Evolutionary conservation across 2,797 vertebrate genomes (phyloP).

Genomic region (Chiloscyllium punctatum): DNA sequence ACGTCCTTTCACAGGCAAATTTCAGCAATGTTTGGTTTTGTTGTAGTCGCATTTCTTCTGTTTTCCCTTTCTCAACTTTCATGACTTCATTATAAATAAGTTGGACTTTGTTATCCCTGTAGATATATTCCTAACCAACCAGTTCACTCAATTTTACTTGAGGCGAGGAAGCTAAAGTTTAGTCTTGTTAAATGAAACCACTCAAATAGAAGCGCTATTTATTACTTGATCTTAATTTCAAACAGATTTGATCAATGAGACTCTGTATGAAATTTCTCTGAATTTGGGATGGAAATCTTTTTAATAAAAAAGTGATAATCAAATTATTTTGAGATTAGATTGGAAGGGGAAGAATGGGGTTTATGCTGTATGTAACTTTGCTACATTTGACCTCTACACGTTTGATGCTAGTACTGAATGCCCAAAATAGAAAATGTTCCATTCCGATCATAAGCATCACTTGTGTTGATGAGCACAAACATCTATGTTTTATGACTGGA

Average conservation of each 20-base stretch:
- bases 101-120: neutral
- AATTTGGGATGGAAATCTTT: neutral
- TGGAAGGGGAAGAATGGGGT: neutral
- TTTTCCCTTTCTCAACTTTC: neutral
- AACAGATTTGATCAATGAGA: neutral
- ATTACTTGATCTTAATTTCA: neutral
- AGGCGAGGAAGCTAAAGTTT: neutral
- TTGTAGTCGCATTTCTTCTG: neutral
- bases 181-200: neutral
- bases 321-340: neutral
- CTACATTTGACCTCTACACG: neutral
- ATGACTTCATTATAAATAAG: neutral
- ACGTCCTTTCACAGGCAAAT: too few relatives aligned
- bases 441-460: neutral
- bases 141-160: too few relatives aligned
- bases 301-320: neutral
- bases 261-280: neutral
- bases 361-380: neutral
- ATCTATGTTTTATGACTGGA: neutral
- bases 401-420: neutral
- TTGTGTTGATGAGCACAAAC: neutral
- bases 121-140: neutral
- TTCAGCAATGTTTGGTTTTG: neutral
- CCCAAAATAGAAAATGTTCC: neutral
- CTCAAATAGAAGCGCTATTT: neutral